Conservation (phyloP, 2,888 invertebrate species). For the Troides aeacus region DNA sequence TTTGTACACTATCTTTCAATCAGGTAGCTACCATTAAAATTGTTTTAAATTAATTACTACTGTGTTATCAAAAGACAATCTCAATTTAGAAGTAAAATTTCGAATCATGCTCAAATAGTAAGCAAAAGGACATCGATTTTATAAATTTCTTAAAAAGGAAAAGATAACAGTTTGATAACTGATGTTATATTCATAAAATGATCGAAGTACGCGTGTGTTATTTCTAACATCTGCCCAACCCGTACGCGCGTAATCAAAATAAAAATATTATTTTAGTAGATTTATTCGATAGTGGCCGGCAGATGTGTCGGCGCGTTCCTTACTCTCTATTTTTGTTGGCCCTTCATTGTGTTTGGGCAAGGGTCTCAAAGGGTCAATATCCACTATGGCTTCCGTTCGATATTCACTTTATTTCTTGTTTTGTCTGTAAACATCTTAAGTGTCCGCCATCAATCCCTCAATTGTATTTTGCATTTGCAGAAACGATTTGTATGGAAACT, state of each 20-base stretch:
- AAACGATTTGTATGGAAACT: conserved; percentile 30
- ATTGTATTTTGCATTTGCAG: conserved; percentile 41
- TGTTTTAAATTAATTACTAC: not conserved
- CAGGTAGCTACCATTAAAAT: not conserved
- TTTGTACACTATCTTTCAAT: not conserved
- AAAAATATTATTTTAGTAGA: conserved; percentile 79
- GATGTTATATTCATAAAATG: not conserved
- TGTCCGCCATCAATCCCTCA: conserved; percentile 53
- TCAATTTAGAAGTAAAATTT: not conserved
- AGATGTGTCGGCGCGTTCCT: conserved; percentile 68
- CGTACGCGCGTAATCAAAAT: conserved; percentile 75
- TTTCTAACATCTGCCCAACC: conserved; percentile 74
- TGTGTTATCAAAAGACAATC: not conserved
- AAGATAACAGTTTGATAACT: not conserved
- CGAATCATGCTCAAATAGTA: too few species aligned
- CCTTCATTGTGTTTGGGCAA: conserved; percentile 67
- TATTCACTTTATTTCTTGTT: conserved; percentile 58
- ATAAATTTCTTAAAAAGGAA: not conserved
- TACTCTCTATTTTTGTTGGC: conserved; percentile 69
- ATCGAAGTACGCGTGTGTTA: conserved; percentile 42
- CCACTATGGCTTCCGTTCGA: conserved; percentile 68
- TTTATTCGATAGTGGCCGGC: conserved; percentile 77
- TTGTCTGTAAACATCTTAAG: conserved; percentile 63
- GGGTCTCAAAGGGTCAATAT: conserved; percentile 70
- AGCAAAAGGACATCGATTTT: not conserved